Base-by-base conservation (phyloP, 2,888 invertebrate species). In the Ryuthela nishihirai region DNA sequence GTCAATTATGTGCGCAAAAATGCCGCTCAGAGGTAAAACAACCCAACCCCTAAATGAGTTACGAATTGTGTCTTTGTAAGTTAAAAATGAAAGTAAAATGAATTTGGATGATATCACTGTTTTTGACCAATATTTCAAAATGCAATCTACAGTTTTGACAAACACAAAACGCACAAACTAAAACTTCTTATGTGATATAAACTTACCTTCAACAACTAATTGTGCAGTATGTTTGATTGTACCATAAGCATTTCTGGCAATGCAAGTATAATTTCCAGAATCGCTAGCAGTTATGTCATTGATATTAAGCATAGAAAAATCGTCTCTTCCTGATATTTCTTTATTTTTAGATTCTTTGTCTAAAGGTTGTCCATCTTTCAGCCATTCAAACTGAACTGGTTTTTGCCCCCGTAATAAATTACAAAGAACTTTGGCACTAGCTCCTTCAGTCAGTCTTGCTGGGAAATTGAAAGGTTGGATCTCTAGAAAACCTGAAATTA, bases 371-470 rank as follows among this genome's bases (percentile, higher is more conserved):
- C 60, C 49, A 24, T 60, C 38, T 29, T 49, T 54, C 0, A 49
- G 32, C 60, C 62, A 62, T 12, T 54, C 12, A 26, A 62, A 58
- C 5, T 40, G 36, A 5, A 62, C 10, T 0, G 56, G 56, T 24
- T 26, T 29, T 35, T 53, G 44, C 4, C 56, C 56, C n/a, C 46
- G 36, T 3, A 52, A 5, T 5, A 58, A 87, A 77, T 88, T 87
- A 74, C 91, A 92, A 66, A 89, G 85, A 72, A 91, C 89, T 62
- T 89, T 90, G 25, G 89, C 89, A 67, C 90, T 80, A 83, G 89
- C 85, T 56, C 85, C 85, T 69, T 85, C 82, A 85, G 35, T 85
- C 78, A 88, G 79, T 73, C 86, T 84, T 56, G 87, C 87, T 80
- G 88, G 83, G 35, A 87, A 83, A 71, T 85, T 85, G 70, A 88